phyloP scores from a whole-genome alignment of 2,888 invertebrate genomes.

The Zele albiditarsus region DNA sequence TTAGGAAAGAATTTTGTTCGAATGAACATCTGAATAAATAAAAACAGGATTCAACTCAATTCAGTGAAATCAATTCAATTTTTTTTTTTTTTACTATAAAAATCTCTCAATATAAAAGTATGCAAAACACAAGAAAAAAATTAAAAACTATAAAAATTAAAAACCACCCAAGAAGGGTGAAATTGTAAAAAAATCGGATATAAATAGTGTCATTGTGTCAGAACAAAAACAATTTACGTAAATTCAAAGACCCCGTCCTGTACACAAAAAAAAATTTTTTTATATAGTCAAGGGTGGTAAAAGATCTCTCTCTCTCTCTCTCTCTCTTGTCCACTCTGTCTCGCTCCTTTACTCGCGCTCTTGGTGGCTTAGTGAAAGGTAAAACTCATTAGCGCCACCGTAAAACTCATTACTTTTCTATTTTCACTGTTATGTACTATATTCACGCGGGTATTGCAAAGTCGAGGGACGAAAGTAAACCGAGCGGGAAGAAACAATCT shows the following conservation, averaged over 20 bases:
- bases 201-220: neutral
- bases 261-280: neutral
- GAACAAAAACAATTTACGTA: constrained; percentile 5
- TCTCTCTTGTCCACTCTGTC: neutral
- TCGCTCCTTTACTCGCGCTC: neutral
- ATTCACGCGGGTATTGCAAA: constrained; percentile 4
- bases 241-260: neutral
- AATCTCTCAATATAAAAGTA: neutral
- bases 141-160: neutral
- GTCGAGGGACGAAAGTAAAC: constrained; percentile 9
- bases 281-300: constrained; percentile 12
- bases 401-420: constrained; percentile 57
- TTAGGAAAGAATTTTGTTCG: too few relatives aligned
- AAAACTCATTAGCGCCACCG: constrained; percentile 54
- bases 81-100: neutral
- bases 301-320: constrained; percentile 1
- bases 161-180: too few relatives aligned
- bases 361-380: constrained; percentile 48
- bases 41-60: too few relatives aligned
- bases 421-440: constrained; percentile 47
- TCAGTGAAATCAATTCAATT: too few relatives aligned
- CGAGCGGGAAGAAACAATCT: constrained; percentile 33
- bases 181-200: neutral
- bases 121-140: neutral
- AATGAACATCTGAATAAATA: too few relatives aligned